phyloP scores from a whole-genome alignment of 2,113 vertebrate species.

The Isichthys henryi region DNA sequence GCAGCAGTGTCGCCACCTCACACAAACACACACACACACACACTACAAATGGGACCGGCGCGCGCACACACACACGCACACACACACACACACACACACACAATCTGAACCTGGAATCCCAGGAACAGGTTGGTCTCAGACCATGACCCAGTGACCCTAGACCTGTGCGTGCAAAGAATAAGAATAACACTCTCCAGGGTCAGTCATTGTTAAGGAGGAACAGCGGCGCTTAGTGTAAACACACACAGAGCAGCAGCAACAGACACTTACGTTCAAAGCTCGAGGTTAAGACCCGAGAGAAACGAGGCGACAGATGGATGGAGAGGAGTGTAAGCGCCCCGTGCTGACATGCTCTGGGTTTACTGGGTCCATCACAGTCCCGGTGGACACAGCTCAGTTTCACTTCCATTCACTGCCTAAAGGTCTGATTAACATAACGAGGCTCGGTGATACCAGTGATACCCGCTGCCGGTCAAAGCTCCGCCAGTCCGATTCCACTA shows the following conservation, averaged over 20 bases:
- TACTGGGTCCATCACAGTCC: background rate
- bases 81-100: background rate
- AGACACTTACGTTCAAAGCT: background rate
- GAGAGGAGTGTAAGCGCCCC: background rate
- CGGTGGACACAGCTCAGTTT: background rate
- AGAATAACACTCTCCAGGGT: background rate
- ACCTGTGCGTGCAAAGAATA: background rate
- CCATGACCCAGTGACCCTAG: background rate
- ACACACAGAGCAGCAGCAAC: background rate
- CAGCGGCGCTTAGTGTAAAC: background rate
- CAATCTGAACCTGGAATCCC: background rate
- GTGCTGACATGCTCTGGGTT: background rate
- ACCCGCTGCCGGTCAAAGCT: background rate
- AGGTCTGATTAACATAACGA: background rate
- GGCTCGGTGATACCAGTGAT: background rate
- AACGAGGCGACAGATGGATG: background rate
- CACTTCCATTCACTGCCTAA: slow-evolving; percentile 1
- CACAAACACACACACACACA: background rate
- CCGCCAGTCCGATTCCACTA: background rate
- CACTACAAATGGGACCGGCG: no score
- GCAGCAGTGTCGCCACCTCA: background rate
- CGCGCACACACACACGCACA: background rate
- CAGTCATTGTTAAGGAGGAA: background rate
- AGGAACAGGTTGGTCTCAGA: background rate
- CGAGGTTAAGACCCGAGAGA: background rate